Evolutionary conservation across 2,797 vertebrate genomes (phyloP), one percentile per base, ranked within the genome.

Genomic region (Streptopelia turtur): DNA sequence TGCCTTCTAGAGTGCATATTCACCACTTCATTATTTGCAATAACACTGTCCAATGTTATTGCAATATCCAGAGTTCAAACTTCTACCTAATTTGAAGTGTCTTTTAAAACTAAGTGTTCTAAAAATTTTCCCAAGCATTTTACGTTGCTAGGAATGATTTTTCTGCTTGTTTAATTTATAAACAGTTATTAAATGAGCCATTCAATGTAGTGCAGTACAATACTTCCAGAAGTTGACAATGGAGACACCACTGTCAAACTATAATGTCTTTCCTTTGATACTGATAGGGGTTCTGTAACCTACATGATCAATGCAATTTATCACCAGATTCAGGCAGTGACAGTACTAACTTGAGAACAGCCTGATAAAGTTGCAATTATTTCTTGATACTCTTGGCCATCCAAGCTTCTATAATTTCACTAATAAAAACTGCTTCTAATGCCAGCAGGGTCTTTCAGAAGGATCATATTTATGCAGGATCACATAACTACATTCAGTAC

Each of bases 181-280:
- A 95, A 94, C 43, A 88, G 68, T 93, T 89, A 96, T 87, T 96
- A 95, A 97, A 97, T 89, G 91, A 97, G 88, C 87, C 60, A 21
- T 95, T 94, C 70, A 85, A 39, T 59, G 31, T 52, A 82, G 83
- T 30, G 13, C 60, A 87, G 65, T 93, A 74, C 93, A 86, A 92
- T 85, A 94, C 93, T 94, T 94, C 68, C 89, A 91, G 82, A 97
- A 96, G 92, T 11, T 94, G 94, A 95, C 95, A 95, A 61, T 92
- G 89, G 77, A 94, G 83, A 89, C 61, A 75, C 91, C 47, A 65
- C 88, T 95, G 96, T 96, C 96, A 96, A 97, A 96, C 85, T 70
- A 25, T 93, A 96, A 96, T 96, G 84, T 95, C 94, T 96, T 98
- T 92, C 82, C 84, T 97, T 94, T 95, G 94, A 95, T 97, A 94